Conservation (phyloP, 2,797 vertebrate species). For the Nothura maculosa region DNA sequence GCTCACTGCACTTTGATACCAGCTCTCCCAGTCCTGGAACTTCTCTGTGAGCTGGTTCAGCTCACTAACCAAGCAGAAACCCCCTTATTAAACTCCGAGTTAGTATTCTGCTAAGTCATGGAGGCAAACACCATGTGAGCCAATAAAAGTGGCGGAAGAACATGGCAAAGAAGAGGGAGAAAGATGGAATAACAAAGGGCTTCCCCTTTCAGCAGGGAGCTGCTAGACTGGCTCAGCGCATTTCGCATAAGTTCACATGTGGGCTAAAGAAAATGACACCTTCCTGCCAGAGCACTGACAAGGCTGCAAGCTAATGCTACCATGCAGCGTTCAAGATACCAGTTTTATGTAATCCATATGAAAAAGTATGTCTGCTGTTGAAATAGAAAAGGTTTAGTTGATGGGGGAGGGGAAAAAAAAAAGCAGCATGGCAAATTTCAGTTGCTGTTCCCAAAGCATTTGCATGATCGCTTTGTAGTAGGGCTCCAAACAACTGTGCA, state of each 20-base stretch:
- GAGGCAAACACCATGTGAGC: not conserved
- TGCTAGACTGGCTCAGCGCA: not conserved
- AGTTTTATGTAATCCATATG: not conserved
- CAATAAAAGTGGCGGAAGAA: not conserved
- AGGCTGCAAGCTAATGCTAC: not conserved
- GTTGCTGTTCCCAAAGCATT: conserved; percentile 25
- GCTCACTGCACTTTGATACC: not conserved
- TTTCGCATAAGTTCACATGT: not conserved
- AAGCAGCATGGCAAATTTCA: not conserved
- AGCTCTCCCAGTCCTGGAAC: not conserved
- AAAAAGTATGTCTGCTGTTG: not conserved
- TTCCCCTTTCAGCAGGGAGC: not conserved
- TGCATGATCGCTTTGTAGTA: conserved; percentile 27
- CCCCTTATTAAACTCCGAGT: not conserved
- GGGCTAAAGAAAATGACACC: not conserved
- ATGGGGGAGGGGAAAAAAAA: not conserved
- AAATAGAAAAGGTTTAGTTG: not conserved
- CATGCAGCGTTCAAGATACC: not conserved
- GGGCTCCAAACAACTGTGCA: conserved; percentile 36
- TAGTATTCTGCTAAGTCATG: not conserved
- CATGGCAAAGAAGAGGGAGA: not conserved
- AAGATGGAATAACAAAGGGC: not conserved
- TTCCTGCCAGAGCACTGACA: not conserved
- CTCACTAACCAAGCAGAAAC: not conserved
- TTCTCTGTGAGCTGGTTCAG: not conserved